phyloP scores from a whole-genome alignment of 2,113 vertebrate species.

The Lophura nycthemera region DNA sequence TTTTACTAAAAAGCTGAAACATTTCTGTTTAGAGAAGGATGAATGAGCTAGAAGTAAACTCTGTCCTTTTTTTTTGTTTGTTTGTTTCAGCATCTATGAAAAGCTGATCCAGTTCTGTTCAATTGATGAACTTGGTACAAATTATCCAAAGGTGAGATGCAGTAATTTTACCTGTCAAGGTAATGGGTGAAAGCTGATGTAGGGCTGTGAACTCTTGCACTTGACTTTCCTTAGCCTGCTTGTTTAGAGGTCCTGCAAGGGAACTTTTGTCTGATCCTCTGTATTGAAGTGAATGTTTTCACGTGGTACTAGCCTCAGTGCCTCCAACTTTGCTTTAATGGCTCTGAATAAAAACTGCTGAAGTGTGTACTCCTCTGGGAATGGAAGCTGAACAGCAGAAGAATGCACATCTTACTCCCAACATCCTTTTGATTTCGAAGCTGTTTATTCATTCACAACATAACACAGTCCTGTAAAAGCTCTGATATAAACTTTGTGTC shows the following conservation, averaged over 20 bases:
- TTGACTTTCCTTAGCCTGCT: neutral
- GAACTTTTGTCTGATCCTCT: neutral
- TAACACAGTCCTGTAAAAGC: neutral
- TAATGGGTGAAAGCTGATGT: neutral
- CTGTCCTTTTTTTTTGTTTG: neutral
- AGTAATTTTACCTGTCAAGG: neutral
- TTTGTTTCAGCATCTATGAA: constrained; percentile 90
- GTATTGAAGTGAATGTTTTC: neutral
- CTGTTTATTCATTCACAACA: neutral
- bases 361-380: neutral
- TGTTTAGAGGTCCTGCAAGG: neutral
- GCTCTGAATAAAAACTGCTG: neutral
- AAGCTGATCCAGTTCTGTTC: constrained; percentile 98
- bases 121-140: constrained; percentile 97
- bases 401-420: neutral
- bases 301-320: neutral
- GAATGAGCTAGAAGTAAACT: neutral
- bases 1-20: neutral
- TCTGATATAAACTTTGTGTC: neutral
- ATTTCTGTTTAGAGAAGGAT: neutral
- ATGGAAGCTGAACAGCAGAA: neutral
- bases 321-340: neutral
- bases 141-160: constrained; percentile 92
- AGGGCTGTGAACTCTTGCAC: neutral
- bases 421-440: neutral